Conservation (phyloP, 1,140 invertebrate species). For the Drosophila novamexicana region DNA sequence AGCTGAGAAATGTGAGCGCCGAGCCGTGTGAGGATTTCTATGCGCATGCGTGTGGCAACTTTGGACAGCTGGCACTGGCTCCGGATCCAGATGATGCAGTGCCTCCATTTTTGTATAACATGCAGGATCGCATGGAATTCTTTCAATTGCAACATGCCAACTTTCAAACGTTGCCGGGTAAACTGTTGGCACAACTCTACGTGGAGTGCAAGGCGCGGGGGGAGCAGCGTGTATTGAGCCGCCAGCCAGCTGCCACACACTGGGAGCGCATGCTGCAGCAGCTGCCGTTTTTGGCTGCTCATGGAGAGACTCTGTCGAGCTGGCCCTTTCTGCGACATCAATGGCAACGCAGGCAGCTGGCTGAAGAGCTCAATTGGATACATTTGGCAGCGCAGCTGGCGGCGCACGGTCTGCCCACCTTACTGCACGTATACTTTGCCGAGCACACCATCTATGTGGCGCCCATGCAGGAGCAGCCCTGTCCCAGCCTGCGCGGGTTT, state of each 20-base stretch:
- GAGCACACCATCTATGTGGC: conserved; percentile 65
- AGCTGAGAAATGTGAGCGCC: conserved; percentile 47
- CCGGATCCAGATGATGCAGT: conserved; percentile 45
- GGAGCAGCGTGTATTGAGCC: neutral
- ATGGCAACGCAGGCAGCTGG: conserved; percentile 51
- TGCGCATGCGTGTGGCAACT: conserved; percentile 72
- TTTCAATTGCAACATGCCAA: conserved; percentile 52
- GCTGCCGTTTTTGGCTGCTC: conserved; percentile 52
- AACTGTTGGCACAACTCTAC: conserved; percentile 57
- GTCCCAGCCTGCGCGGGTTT: conserved; percentile 43
- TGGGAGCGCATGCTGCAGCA: conserved; percentile 55
- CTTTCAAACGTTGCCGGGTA: conserved; percentile 59
- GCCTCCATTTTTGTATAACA: conserved; percentile 69
- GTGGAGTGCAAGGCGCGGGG: conserved; percentile 46
- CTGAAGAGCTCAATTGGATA: conserved; percentile 63
- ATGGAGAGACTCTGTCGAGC: conserved; percentile 23
- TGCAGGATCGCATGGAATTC: conserved; percentile 72
- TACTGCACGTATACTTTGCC: conserved; percentile 74
- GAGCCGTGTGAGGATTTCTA: conserved; percentile 75
- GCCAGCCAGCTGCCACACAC: neutral
- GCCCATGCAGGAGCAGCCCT: conserved; percentile 54
- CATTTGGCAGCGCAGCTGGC: conserved; percentile 64
- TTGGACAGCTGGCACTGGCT: neutral
- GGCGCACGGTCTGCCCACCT: conserved; percentile 63
- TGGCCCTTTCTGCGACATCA: conserved; percentile 70